Evolutionary conservation across 2,888 invertebrate species (phyloP).

Genomic region (Lordiphosa fenestrarum): DNA sequence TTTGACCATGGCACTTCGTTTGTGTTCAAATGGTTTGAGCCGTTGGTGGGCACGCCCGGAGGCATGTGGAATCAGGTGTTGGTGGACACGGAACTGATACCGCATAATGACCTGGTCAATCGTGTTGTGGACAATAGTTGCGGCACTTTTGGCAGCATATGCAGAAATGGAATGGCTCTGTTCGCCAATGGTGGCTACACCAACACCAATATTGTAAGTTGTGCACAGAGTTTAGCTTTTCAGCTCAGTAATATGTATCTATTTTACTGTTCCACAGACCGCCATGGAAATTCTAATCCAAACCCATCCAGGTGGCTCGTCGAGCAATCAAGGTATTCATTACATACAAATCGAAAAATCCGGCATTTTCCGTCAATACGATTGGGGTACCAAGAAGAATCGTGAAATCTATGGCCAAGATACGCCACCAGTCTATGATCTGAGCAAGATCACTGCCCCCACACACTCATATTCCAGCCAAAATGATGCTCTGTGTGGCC

Average conservation of each 20-base stretch:
- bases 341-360: slow-evolving; percentile 64
- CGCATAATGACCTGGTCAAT: slow-evolving; percentile 58
- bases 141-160: slow-evolving; percentile 42
- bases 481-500: slow-evolving; percentile 71
- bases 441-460: slow-evolving; percentile 63
- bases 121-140: slow-evolving; percentile 64
- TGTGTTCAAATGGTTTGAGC: slow-evolving; percentile 78
- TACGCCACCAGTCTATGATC: slow-evolving; percentile 70
- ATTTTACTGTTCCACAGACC: slow-evolving; percentile 33
- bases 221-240: neutral
- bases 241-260: neutral
- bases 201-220: slow-evolving; percentile 62
- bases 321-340: slow-evolving; percentile 76
- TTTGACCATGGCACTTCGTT: slow-evolving; percentile 82
- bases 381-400: slow-evolving; percentile 69
- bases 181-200: slow-evolving; percentile 67
- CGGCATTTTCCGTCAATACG: slow-evolving; percentile 70
- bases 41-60: slow-evolving; percentile 71
- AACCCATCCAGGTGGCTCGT: slow-evolving; percentile 75
- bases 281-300: slow-evolving; percentile 63
- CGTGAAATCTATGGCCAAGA: slow-evolving; percentile 56
- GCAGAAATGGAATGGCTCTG: slow-evolving; percentile 61
- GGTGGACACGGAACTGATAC: slow-evolving; percentile 64
- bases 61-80: slow-evolving; percentile 56
- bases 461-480: slow-evolving; percentile 70